phyloP scores from a whole-genome alignment of 2,888 invertebrate species.

The Theodoxus fluviatilis region DNA sequence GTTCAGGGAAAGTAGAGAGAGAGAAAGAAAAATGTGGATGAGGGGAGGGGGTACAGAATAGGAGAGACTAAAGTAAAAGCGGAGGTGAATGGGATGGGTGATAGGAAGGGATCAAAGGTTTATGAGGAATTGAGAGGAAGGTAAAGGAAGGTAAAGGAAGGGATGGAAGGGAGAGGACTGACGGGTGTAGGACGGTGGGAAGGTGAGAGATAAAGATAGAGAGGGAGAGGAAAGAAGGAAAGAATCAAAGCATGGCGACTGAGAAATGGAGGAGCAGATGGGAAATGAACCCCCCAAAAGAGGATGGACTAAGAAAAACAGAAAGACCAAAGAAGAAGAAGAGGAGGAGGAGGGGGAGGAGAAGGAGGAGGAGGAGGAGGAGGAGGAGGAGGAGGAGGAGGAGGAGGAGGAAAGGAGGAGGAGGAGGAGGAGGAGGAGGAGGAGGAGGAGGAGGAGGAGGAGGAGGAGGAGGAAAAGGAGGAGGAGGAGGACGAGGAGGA shows the following conservation, averaged over 20 bases:
- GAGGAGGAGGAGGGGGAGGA: not conserved
- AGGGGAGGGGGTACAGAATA: no score
- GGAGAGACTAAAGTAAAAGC: no score
- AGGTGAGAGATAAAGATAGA: not conserved
- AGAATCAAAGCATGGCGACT: no score
- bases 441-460: not conserved
- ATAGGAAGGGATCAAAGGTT: no score
- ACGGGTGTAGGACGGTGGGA: no score
- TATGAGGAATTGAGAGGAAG: no score
- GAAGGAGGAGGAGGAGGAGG: not conserved
- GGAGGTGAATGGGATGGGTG: no score
- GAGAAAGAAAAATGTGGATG: no score
- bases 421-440: not conserved
- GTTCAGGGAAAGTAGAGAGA: not conserved
- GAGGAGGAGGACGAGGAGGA: not conserved
- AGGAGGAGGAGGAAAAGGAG: not conserved
- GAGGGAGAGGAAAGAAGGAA: not conserved
- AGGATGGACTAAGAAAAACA: not conserved
- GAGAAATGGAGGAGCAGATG: constrained; percentile 8
- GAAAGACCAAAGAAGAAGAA: constrained; percentile 7
- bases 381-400: not conserved
- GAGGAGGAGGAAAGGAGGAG: not conserved
- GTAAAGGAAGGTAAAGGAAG: no score
- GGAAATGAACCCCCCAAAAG: not conserved
- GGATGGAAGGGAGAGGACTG: no score